phyloP scores from a whole-genome alignment of 2,888 invertebrate species.

The Mesochorus sp. region DNA sequence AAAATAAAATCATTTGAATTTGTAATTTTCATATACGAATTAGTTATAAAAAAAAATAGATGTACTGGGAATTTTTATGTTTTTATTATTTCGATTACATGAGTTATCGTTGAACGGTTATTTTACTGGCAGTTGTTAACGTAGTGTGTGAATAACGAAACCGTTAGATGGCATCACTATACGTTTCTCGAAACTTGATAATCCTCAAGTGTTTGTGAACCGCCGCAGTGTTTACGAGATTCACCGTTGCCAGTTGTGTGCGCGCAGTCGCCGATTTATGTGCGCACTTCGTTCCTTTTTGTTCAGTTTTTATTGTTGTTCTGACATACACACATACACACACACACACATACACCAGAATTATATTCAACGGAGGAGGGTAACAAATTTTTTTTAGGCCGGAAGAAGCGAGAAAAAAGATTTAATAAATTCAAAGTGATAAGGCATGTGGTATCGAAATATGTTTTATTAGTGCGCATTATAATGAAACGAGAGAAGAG shows the following conservation, averaged over 20 bases:
- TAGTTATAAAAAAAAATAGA: too few species aligned
- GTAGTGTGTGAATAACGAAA: too few species aligned
- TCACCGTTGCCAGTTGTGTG: conserved; percentile 31
- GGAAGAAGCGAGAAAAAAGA: conserved; percentile 25
- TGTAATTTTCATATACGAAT: too few species aligned
- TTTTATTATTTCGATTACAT: too few species aligned
- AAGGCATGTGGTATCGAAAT: too few species aligned
- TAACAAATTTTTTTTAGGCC: conserved; percentile 65
- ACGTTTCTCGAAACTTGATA: too few species aligned
- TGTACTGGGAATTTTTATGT: too few species aligned
- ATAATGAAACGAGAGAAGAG: conserved; percentile 65
- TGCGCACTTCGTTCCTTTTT: conserved; percentile 63
- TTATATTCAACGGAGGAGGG: conserved; percentile 66
- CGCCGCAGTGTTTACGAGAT: conserved; percentile 1
- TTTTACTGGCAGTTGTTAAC: too few species aligned
- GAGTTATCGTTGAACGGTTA: too few species aligned
- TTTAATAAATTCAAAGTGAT: conserved; percentile 67
- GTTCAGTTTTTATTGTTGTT: conserved; percentile 74
- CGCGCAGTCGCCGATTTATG: conserved; percentile 65
- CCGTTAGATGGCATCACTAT: too few species aligned
- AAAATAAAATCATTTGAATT: too few species aligned
- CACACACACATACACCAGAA: conserved; percentile 70
- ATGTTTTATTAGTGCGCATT: conserved; percentile 34
- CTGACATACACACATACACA: conserved; percentile 69
- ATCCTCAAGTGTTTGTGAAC: too few species aligned